A percentile compares a stretch with the other conserved stretches of the same genome.
These are phyloP conservation scores for Brachypodius melanocephalos DNA, from an alignment of 2,113 vertebrate species.

Conservation along the genomic window DNA sequence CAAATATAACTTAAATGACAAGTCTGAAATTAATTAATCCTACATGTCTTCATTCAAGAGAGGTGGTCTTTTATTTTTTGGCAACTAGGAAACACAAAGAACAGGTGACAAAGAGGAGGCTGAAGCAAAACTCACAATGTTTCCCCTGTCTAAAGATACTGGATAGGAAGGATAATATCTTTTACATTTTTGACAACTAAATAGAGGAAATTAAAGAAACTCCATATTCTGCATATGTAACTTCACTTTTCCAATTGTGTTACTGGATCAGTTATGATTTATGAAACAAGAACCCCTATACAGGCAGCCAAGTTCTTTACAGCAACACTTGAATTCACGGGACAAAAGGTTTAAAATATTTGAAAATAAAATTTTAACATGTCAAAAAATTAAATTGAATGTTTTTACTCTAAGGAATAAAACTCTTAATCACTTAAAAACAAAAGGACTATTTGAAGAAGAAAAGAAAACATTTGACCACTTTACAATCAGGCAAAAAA, in stretches of 20 bases:
- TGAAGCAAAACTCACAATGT: not conserved
- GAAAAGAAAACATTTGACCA: not conserved
- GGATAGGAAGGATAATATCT: not conserved
- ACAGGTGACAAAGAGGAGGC: not conserved
- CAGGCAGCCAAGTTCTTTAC: not conserved
- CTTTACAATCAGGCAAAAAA: not conserved
- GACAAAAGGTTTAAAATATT: not conserved
- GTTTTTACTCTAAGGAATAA: not conserved
- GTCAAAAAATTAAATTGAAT: not conserved
- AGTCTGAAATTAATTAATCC: not conserved
- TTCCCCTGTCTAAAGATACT: not conserved
- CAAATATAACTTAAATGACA: not conserved
- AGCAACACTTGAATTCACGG: not conserved
- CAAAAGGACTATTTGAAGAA: not conserved
- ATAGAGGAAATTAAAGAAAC: not conserved
- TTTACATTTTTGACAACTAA: not conserved
- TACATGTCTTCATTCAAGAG: not conserved
- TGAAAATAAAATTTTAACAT: not conserved
- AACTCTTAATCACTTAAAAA: not conserved
- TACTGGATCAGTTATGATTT: not conserved
- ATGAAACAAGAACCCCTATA: not conserved
- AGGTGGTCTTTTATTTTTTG: not conserved
- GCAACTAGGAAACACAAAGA: not conserved
- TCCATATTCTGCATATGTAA: not conserved
- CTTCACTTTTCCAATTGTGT: not conserved